These are phyloP conservation scores for Drosophila aldrichi DNA, from an alignment of 2,888 invertebrate genomes.

Conservation along the genomic window DNA sequence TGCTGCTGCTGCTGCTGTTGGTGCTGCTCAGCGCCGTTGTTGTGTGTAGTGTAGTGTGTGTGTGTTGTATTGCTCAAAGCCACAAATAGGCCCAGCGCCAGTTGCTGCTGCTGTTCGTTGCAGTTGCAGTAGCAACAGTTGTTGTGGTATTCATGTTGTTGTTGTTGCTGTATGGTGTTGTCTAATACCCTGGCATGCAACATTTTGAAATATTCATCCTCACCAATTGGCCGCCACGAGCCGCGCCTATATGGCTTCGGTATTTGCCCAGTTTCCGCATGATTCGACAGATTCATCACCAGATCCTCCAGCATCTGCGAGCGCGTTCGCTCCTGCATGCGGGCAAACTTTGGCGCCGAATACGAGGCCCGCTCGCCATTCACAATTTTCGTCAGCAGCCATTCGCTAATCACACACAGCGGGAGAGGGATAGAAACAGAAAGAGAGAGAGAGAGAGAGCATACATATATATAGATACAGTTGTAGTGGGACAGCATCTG, in stretches of 20 bases:
- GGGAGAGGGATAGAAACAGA: not conserved
- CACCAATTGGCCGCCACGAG: constrained; percentile 96
- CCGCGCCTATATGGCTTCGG: constrained; percentile 96
- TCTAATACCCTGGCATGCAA: constrained; percentile 83
- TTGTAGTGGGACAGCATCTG: not conserved
- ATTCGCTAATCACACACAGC: constrained; percentile 87
- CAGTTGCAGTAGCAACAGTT: constrained; percentile 63
- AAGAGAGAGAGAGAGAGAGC: not conserved
- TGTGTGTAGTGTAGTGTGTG: constrained; percentile 40
- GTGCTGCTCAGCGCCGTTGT: constrained; percentile 13
- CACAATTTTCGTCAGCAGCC: constrained; percentile 96
- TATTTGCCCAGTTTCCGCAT: constrained; percentile 97
- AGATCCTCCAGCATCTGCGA: constrained; percentile 98
- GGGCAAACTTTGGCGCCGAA: constrained; percentile 96
- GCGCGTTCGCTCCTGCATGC: constrained; percentile 97
- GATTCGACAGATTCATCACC: constrained; percentile 96
- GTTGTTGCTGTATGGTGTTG: constrained; percentile 60
- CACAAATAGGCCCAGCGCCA: constrained; percentile 29
- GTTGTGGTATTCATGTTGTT: constrained; percentile 44
- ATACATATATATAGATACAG: not conserved
- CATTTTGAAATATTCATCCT: constrained; percentile 85
- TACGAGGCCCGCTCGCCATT: constrained; percentile 97
- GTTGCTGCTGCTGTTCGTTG: constrained; percentile 18
- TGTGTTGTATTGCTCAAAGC: constrained; percentile 36
- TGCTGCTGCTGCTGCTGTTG: constrained; percentile 44